These are phyloP conservation scores for Heterotis niloticus DNA, from an alignment of 2,113 vertebrate genomes.

Conservation along the genomic window DNA sequence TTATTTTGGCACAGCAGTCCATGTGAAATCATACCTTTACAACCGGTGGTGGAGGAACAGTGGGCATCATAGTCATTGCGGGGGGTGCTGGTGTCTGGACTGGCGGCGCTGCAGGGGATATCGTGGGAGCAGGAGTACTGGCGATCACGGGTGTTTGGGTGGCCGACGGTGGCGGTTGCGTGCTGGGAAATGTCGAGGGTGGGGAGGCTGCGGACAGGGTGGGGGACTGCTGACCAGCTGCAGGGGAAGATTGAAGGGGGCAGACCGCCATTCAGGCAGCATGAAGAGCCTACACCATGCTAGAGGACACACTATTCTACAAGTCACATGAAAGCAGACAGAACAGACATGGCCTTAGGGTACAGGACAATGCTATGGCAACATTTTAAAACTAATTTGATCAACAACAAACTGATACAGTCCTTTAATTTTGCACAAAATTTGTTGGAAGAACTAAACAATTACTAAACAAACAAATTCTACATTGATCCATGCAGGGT, in stretches of 20 bases:
- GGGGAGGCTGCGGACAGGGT: slow-evolving; percentile 70
- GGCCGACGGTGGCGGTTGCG: slow-evolving; percentile 60
- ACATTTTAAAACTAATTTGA: too few species aligned
- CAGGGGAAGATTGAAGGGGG: slow-evolving; percentile 21
- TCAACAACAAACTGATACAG: too few species aligned
- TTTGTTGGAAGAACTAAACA: too few species aligned
- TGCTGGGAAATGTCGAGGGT: slow-evolving; percentile 64
- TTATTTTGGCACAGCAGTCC: too few species aligned
- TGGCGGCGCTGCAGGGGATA: slow-evolving; percentile 61
- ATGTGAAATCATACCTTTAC: slow-evolving; percentile 71
- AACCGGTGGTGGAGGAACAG: slow-evolving; percentile 69
- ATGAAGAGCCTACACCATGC: neutral
- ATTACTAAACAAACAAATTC: too few species aligned
- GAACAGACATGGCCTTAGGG: too few species aligned
- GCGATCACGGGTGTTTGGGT: slow-evolving; percentile 70
- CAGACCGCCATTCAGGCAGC: neutral
- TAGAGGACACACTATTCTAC: too few species aligned
- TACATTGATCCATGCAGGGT: too few species aligned
- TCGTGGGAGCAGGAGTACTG: slow-evolving; percentile 69
- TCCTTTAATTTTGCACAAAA: too few species aligned
- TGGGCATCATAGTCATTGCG: slow-evolving; percentile 55
- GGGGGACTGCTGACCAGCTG: slow-evolving; percentile 67
- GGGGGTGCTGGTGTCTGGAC: slow-evolving; percentile 47
- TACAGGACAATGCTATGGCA: too few species aligned
- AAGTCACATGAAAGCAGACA: too few species aligned